Conservation (phyloP, 1,140 invertebrate genomes). For the Rhizoglyphus robini region DNA sequence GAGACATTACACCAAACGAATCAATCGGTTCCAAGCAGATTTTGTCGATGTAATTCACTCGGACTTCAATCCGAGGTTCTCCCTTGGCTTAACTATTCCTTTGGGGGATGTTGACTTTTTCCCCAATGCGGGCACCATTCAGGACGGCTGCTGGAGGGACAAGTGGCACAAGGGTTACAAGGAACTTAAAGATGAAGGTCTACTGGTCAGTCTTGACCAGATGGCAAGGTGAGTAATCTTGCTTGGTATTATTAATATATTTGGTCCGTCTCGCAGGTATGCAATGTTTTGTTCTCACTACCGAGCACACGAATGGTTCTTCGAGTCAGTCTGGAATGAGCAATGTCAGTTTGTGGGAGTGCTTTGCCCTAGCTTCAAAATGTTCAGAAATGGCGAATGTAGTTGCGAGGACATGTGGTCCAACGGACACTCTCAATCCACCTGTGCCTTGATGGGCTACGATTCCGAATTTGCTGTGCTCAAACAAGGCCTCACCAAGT, state of each 20-base stretch:
- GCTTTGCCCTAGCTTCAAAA: slow-evolving; percentile 12
- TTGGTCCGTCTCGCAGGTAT: background rate
- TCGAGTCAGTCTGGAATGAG: slow-evolving; percentile 21
- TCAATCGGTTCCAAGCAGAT: slow-evolving; percentile 65
- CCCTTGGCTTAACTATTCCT: slow-evolving; percentile 61
- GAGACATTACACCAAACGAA: slow-evolving; percentile 56
- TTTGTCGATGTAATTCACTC: slow-evolving; percentile 78
- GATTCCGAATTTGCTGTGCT: background rate
- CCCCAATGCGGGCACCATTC: slow-evolving; percentile 43
- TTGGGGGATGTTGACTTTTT: slow-evolving; percentile 75
- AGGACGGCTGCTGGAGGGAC: background rate
- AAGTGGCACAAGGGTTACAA: background rate
- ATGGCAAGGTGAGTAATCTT: background rate
- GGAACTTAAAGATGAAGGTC: slow-evolving; percentile 14
- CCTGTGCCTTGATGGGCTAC: slow-evolving; percentile 20
- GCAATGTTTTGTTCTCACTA: slow-evolving; percentile 16
- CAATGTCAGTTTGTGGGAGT: slow-evolving; percentile 22
- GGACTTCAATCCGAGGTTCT: slow-evolving; percentile 36
- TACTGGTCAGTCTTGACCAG: background rate
- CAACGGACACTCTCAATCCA: background rate
- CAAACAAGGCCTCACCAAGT: slow-evolving; percentile 5
- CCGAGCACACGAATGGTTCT: slow-evolving; percentile 21
- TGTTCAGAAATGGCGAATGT: slow-evolving; percentile 19
- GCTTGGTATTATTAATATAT: background rate
- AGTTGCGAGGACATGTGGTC: slow-evolving; percentile 14